Evolutionary conservation across 2,113 vertebrate genomes (phyloP).

Genomic region (Choloepus hoffmanni): DNA sequence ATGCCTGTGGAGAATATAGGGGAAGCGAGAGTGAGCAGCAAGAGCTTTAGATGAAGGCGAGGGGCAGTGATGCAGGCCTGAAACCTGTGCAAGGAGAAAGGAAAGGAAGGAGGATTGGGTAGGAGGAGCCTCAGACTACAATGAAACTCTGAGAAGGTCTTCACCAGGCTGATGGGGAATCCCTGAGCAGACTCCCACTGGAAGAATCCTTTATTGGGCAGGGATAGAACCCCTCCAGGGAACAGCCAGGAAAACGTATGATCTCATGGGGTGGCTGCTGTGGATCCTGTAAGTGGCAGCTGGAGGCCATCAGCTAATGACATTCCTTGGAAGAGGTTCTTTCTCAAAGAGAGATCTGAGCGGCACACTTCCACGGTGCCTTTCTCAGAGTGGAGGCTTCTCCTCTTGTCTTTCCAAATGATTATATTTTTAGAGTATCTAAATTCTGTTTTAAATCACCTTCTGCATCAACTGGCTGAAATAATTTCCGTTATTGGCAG

Average conservation of each 20-base stretch:
- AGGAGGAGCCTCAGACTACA: not conserved
- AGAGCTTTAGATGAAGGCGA: not conserved
- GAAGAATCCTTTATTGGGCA: not conserved
- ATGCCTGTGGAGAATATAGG: not conserved
- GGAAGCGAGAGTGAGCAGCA: not conserved
- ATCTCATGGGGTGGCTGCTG: fast-evolving
- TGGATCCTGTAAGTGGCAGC: not conserved
- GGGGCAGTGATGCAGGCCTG: not conserved
- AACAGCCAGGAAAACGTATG: not conserved
- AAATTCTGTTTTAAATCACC: constrained; percentile 49
- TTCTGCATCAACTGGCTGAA: not conserved
- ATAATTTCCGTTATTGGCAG: not conserved
- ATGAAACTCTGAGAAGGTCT: not conserved
- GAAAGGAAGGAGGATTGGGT: not conserved
- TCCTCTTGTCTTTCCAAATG: not conserved
- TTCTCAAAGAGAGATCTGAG: not conserved
- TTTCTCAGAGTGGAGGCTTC: not conserved
- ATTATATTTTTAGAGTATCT: not conserved
- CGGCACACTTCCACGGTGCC: not conserved
- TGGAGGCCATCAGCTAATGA: not conserved
- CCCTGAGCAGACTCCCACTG: not conserved
- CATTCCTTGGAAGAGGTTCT: not conserved
- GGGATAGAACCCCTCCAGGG: not conserved
- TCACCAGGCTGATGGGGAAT: not conserved
- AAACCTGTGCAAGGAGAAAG: not conserved